phyloP scores from a whole-genome alignment of 2,888 invertebrate genomes.

The Ophion costatus region DNA sequence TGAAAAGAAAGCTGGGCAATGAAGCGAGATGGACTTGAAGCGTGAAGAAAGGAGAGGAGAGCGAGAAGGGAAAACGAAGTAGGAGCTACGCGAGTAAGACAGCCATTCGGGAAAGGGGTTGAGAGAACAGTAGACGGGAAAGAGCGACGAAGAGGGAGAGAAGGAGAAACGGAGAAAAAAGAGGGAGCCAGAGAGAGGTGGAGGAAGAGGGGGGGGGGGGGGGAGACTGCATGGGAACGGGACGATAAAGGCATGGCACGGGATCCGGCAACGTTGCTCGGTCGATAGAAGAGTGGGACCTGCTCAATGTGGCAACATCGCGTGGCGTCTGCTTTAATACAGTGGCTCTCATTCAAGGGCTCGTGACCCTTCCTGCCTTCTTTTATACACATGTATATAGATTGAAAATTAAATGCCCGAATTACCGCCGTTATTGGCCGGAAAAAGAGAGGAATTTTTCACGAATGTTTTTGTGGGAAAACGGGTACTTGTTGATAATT shows the following conservation, averaged over 20 bases:
- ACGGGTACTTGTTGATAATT: no score
- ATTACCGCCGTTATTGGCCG: conserved; percentile 30
- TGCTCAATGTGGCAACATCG: conserved; percentile 79
- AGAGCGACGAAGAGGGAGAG: conserved; percentile 53
- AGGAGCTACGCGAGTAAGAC: conserved; percentile 13
- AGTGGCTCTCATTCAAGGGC: conserved; percentile 75
- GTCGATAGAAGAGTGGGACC: conserved; percentile 82
- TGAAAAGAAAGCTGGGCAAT: conserved; percentile 57
- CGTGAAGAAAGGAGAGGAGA: conserved; percentile 60
- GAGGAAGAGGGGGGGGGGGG: conserved; percentile 64
- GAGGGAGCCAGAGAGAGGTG: conserved; percentile 53
- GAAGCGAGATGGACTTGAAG: conserved; percentile 49
- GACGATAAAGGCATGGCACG: conserved; percentile 81
- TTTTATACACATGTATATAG: conserved; percentile 7
- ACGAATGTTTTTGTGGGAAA: no score
- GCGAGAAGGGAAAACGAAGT: conserved; percentile 52
- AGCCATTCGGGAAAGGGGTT: conserved; percentile 47
- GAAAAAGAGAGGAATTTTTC: no score
- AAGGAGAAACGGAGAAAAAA: conserved; percentile 62
- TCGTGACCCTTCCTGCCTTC: conserved; percentile 17
- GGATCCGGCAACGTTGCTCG: conserved; percentile 81
- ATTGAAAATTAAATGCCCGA: conserved; percentile 30
- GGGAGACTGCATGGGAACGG: conserved; percentile 74
- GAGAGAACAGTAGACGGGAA: conserved; percentile 50
- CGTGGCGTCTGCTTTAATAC: conserved; percentile 79